Evolutionary conservation across 2,888 invertebrate genomes (phyloP), one percentile per base, ranked within the genome.

Genomic region (Cheilosia soror): DNA sequence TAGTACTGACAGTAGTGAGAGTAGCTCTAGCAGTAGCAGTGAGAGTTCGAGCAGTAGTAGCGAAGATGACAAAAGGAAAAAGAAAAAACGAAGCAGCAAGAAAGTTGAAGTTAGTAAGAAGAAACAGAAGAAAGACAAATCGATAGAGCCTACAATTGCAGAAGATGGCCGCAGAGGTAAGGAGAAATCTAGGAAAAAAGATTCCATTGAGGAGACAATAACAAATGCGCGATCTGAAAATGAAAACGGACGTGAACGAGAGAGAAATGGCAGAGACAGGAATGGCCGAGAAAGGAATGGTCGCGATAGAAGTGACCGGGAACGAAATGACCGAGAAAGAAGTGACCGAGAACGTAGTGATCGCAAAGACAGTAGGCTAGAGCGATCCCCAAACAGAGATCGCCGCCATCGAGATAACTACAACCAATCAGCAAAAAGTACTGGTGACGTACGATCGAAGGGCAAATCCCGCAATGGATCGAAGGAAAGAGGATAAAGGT

Each of bases 21-120:
- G 71, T 53, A 86, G 78, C 55, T 25, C 47, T 2, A 55, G 82
- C 57, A 71, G 58, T 9, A 72, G 60, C 7, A 76, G 63, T 63
- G 68, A 60, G 5, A 81, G 75, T 44, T 68, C 77, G 1, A 78
- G 29, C 15, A 47, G 44, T 15, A 80, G 84, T 5, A 73, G 76
- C 37, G 83, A 87, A 63, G 66, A 58, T 25, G 86, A 80, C 53
- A 77, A 83, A 7, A 87, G 20, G 88, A 29, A 58, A 78, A 60
- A 76, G 87, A 80, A 72, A 15, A 76, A 73, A 27, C 7, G 7
- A 5, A 37, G 6, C 15, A 65, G 29, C 20, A 73, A 73, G 47
- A 73, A 40, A 25, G 47, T 4, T 3, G 37, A 82, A 42, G 7
- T n/a, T 9, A n/a, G 13, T 1, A 63, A 66, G 42, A 62, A 66